These are phyloP conservation scores for Nannospalax galili DNA, from an alignment of 2,113 vertebrate genomes.

Conservation along the genomic window DNA sequence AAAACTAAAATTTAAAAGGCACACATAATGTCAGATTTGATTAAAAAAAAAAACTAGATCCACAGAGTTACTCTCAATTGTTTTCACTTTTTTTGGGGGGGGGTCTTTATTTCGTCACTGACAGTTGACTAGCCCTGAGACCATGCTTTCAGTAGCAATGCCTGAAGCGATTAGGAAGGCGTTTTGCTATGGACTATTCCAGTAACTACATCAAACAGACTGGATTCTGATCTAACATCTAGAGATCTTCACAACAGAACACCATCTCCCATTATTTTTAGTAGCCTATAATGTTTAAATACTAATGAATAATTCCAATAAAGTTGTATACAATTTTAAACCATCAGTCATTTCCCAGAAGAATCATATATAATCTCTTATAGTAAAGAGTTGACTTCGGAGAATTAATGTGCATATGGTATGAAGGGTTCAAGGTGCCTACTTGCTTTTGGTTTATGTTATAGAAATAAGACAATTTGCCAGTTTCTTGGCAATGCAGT, in stretches of 20 bases:
- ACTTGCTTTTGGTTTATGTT: background rate
- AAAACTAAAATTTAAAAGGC: conserved; percentile 41
- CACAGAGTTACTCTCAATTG: background rate
- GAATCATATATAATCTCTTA: background rate
- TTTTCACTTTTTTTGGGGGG: background rate
- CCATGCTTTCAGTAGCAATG: background rate
- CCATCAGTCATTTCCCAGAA: conserved; percentile 43
- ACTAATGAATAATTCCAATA: background rate
- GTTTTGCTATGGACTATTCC: background rate
- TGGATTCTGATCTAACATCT: background rate
- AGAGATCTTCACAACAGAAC: background rate
- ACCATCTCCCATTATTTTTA: background rate
- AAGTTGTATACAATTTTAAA: conserved; percentile 38
- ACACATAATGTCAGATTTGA: background rate
- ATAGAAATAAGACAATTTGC: background rate
- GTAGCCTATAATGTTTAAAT: background rate
- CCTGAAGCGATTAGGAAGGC: background rate
- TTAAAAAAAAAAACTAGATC: conserved; percentile 26
- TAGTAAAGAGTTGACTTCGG: background rate
- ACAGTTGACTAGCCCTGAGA: background rate
- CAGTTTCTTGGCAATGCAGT: background rate
- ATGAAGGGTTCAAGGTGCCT: background rate
- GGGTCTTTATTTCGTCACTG: background rate
- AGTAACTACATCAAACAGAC: background rate
- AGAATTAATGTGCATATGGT: background rate